phyloP scores from a whole-genome alignment of 2,113 vertebrate genomes.

The Erpornis zantholeuca region DNA sequence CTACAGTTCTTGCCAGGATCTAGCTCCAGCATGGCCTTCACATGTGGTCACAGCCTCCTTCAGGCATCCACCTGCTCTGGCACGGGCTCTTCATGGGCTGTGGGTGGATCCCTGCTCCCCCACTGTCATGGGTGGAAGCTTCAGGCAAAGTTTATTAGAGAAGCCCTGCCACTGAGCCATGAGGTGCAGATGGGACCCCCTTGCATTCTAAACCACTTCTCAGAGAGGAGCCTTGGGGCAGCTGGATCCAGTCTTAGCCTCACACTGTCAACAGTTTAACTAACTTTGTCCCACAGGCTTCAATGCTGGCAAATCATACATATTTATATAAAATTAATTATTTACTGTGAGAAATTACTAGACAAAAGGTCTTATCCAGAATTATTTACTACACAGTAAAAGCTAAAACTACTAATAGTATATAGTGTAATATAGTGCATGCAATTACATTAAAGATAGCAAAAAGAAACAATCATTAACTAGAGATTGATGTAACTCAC shows the following conservation, averaged over 20 bases:
- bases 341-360: not conserved
- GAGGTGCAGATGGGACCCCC: not conserved
- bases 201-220: not conserved
- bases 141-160: not conserved
- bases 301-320: not conserved
- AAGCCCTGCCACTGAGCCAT: not conserved
- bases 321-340: not conserved
- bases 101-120: not conserved
- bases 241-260: not conserved
- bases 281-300: not conserved
- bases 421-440: not conserved
- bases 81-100: not conserved
- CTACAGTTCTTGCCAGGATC: not conserved
- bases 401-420: not conserved
- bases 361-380: not conserved
- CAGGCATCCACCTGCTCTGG: not conserved
- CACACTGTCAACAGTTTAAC: not conserved
- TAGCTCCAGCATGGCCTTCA: not conserved
- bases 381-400: not conserved
- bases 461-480: not conserved
- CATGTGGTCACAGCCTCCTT: not conserved
- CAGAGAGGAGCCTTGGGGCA: not conserved
- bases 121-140: not conserved
- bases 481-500: not conserved
- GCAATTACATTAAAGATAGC: not conserved